Conservation (phyloP, 2,113 vertebrate species). For the Marmota monax region DNA sequence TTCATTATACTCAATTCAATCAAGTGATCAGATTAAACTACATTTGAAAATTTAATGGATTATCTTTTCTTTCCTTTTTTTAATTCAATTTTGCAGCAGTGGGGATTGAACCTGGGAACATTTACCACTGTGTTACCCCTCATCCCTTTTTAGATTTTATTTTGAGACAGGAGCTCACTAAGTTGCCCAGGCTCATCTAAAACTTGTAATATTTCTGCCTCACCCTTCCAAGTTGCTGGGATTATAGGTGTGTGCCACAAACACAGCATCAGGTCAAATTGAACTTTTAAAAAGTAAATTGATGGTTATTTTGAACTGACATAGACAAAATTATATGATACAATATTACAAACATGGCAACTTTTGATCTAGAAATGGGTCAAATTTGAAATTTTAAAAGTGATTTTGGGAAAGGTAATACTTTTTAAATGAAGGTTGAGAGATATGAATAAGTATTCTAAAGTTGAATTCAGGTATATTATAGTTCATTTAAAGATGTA, state of each 20-base stretch:
- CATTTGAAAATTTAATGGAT: not conserved
- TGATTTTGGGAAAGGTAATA: constrained; percentile 8
- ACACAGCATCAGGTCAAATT: not conserved
- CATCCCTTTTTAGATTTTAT: not conserved
- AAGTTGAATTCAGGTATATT: constrained; percentile 7
- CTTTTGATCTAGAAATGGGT: not conserved
- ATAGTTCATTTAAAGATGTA: constrained; percentile 31
- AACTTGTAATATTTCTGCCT: not conserved
- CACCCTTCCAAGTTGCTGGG: not conserved
- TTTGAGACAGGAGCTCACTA: not conserved
- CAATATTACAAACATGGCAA: not conserved
- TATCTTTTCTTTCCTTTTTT: not conserved
- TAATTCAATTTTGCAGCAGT: not conserved
- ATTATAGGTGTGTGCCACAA: not conserved
- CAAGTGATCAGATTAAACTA: not conserved
- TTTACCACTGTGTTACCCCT: not conserved
- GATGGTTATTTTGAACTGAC: not conserved
- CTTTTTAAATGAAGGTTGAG: not conserved
- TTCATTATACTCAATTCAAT: not conserved
- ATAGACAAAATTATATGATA: not conserved
- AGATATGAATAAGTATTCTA: not conserved
- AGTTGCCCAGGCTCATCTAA: not conserved
- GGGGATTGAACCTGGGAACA: not conserved
- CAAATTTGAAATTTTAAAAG: not conserved
- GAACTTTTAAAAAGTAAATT: not conserved